A percentile compares a stretch with the other conserved stretches of the same genome.
phyloP scores from a whole-genome alignment of 2,113 vertebrate species.

The Myanophis thanlyinensis region DNA sequence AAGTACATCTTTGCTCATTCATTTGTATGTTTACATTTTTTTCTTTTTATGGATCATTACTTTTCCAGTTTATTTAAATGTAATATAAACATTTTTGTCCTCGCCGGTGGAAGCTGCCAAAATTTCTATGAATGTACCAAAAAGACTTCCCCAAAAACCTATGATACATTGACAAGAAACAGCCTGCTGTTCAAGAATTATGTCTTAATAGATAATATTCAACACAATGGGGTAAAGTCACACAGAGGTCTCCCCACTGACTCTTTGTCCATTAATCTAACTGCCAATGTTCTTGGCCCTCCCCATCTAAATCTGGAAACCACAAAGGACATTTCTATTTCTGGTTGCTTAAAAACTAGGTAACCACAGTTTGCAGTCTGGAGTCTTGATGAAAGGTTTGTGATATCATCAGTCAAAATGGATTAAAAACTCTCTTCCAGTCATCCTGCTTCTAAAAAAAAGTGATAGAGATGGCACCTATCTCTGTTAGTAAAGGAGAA shows the following conservation, averaged over 20 bases:
- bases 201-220: too few species aligned
- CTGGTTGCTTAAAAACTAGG: background rate
- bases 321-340: background rate
- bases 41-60: background rate
- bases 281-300: background rate
- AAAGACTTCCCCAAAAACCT: too few species aligned
- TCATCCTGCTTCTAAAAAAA: background rate
- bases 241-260: background rate
- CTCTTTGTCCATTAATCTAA: background rate
- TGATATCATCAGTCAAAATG: background rate
- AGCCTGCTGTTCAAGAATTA: too few species aligned
- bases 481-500: background rate
- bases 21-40: background rate
- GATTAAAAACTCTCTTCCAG: background rate
- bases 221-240: too few species aligned
- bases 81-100: background rate
- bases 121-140: background rate
- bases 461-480: background rate
- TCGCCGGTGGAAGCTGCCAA: background rate
- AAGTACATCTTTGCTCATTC: background rate
- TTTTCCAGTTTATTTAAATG: background rate
- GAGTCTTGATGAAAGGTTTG: background rate
- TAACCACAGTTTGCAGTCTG: background rate
- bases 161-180: too few species aligned
- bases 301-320: background rate